phyloP scores from a whole-genome alignment of 1,140 invertebrate genomes.

The Latrodectus geometricus region DNA sequence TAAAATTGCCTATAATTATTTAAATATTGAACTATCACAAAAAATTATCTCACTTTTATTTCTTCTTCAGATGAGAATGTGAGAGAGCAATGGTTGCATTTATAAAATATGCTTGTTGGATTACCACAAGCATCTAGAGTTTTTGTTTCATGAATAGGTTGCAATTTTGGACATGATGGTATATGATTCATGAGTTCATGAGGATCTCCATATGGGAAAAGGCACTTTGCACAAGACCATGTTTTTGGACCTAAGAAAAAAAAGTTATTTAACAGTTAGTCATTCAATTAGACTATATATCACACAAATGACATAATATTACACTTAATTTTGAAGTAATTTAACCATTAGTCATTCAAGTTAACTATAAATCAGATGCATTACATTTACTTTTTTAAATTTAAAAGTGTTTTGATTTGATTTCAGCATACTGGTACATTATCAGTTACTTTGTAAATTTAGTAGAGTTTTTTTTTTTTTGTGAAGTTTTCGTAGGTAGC shows the following conservation, averaged over 20 bases:
- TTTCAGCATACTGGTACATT: too few relatives aligned
- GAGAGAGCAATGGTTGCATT: slow-evolving; percentile 59
- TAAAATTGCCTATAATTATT: background rate
- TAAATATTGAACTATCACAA: background rate
- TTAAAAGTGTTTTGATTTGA: too few relatives aligned
- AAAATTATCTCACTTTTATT: slow-evolving; percentile 46
- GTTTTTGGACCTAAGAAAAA: slow-evolving; percentile 56
- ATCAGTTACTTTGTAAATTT: too few relatives aligned
- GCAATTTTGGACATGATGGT: slow-evolving; percentile 63
- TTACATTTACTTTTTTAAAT: too few relatives aligned
- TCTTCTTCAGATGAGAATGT: slow-evolving; percentile 61
- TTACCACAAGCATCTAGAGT: slow-evolving; percentile 2
- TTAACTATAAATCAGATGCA: too few relatives aligned
- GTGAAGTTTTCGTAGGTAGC: too few relatives aligned
- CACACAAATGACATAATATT: too few relatives aligned
- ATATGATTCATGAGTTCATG: slow-evolving; percentile 65
- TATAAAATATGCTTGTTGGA: slow-evolving; percentile 46
- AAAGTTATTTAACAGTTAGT: background rate
- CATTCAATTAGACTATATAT: background rate
- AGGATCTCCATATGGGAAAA: slow-evolving; percentile 63
- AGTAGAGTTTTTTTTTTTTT: too few relatives aligned
- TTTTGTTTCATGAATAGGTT: slow-evolving; percentile 41
- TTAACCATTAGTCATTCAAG: too few relatives aligned
- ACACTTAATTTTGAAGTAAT: too few relatives aligned
- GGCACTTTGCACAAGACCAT: slow-evolving; percentile 65